phyloP scores from a whole-genome alignment of 2,113 vertebrate genomes.

The Centropus bengalensis region DNA sequence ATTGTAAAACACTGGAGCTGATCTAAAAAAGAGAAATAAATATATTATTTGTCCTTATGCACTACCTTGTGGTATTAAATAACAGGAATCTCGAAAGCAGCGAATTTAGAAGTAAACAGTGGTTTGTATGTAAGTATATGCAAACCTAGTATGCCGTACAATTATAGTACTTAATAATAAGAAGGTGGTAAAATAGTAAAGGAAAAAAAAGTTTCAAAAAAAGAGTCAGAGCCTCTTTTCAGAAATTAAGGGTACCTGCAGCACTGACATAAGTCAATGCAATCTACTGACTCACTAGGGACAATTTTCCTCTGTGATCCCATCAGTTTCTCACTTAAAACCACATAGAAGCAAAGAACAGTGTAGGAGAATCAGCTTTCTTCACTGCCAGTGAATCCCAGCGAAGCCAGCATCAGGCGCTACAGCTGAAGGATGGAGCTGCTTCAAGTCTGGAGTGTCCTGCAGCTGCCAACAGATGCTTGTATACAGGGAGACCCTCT shows the following conservation, averaged over 20 bases:
- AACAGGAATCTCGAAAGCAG: neutral
- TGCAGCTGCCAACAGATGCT: rapidly evolving
- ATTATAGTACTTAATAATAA: neutral
- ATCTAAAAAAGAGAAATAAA: neutral
- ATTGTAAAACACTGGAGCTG: neutral
- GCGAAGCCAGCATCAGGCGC: neutral
- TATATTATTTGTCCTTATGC: neutral
- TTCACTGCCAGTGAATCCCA: neutral
- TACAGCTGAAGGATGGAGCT: neutral
- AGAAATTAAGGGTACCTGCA: rapidly evolving
- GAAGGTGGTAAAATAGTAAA: neutral
- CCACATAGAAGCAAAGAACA: neutral
- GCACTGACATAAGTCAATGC: neutral
- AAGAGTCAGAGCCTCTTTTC: neutral
- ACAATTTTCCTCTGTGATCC: neutral
- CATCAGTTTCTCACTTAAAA: neutral
- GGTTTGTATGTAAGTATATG: neutral
- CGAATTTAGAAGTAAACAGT: neutral
- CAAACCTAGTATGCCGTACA: neutral
- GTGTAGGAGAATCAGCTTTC: neutral
- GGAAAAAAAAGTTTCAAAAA: neutral
- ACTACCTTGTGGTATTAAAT: neutral
- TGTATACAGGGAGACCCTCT: rapidly evolving
- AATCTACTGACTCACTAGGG: neutral
- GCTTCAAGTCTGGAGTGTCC: rapidly evolving